phyloP scores from a whole-genome alignment of 2,113 vertebrate species.

The Trogon surrucura region DNA sequence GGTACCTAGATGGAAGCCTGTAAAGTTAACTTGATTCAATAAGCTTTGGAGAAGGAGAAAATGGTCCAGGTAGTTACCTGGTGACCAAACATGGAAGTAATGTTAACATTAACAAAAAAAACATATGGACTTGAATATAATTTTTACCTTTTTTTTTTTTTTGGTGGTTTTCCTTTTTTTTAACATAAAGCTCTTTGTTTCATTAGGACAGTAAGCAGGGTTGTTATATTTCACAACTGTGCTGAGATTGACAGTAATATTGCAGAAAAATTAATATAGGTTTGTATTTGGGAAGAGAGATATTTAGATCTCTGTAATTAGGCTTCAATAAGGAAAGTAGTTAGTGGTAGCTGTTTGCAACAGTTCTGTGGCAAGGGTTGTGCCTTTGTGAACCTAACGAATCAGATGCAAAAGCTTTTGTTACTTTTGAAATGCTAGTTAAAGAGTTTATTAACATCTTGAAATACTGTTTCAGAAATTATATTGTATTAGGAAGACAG shows the following conservation, averaged over 20 bases:
- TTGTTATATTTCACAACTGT: background rate
- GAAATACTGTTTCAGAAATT: background rate
- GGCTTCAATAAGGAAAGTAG: background rate
- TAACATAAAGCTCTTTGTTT: background rate
- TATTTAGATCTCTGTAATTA: conserved; percentile 23
- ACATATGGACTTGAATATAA: background rate
- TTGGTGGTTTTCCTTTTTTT: background rate
- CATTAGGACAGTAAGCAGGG: background rate
- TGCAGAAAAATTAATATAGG: background rate
- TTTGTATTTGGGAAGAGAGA: conserved; percentile 5
- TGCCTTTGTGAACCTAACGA: background rate
- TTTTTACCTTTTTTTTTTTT: background rate
- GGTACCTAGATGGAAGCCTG: background rate
- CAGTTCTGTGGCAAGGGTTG: background rate
- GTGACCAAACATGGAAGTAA: background rate
- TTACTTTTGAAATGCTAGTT: conserved; percentile 19
- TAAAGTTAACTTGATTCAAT: background rate
- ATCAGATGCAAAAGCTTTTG: conserved; percentile 1
- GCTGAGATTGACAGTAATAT: background rate
- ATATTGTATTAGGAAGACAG: background rate
- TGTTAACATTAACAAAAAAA: background rate
- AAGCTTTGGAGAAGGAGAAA: background rate
- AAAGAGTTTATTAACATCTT: conserved; percentile 9
- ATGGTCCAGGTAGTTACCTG: background rate
- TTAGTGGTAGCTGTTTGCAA: background rate